Base-by-base conservation (phyloP, 2,888 invertebrate species). In the Caradrina kadenii region DNA sequence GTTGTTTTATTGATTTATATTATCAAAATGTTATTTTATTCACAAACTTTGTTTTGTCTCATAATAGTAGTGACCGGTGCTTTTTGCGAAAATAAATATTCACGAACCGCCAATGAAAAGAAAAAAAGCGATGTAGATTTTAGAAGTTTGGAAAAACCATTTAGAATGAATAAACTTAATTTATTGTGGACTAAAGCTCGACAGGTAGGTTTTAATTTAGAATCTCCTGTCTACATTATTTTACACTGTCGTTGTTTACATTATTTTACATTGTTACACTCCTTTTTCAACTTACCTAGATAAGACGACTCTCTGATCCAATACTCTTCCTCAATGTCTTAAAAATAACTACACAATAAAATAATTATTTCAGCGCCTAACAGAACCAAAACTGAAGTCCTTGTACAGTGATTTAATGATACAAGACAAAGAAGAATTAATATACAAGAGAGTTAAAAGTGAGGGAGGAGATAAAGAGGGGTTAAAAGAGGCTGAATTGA, bases 351-450 rank as follows among this genome's bases (percentile, higher is more conserved):
- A 45, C 3, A n/a, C 5, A 56, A n/a, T 56, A 21, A 42, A 17
- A 50, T 61, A 63, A 26, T 26, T 58, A 63, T 90, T 92, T 13
- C 88, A 98, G 99, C 96, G 98, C 73, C 91, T 99, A 52, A 97
- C 98, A 6, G 98, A 98, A 87, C 96, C 97, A 0, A 98, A 98
- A 91, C 92, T 99, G 39, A 98, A 98, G 87, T 98, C 98, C 0
- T 90, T 99, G 22, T 98, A 98, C 89, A 98, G 98, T 88, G 99
- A 99, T 87, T 93, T 99, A 8, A 98, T 98, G 95, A 96, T 99
- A 54, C 99, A 99, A 76, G 99, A 99, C 88, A 99, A 99, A 94
- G 98, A 98, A 91, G 99, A 99, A 94, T 96, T 99, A 48, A 97
- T 97, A 0, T 97, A 97, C 91, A 99, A 99, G 91, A 97, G 98